Evolutionary conservation across 2,888 invertebrate species (phyloP), one percentile per base, ranked within the genome.

Genomic region (Drosophila histrio): DNA sequence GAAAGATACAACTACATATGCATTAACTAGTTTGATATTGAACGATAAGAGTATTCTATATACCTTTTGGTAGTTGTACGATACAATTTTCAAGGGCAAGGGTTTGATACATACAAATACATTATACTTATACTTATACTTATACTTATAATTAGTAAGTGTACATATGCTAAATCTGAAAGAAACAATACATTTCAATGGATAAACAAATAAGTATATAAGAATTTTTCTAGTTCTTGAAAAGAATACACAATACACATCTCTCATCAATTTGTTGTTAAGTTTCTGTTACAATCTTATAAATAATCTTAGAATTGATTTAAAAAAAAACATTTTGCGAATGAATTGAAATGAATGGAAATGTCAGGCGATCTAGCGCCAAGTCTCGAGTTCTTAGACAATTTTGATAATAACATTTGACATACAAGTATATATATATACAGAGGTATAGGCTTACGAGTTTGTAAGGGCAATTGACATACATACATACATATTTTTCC

Each of bases 341-440:
- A 11, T 11, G 46, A 46, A 17, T 22, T 15, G 32, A 47, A 34
- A 22, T 30, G 32, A 28, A 22, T 6, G 34, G 8, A 53, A 32
- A 53, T 30, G 24, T 54, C 54, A 24, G 47, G 36, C 47, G 39
- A 46, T 17, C 7, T 34, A 66, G 34, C 58, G 62, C 28, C 60
- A 61, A 49, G 47, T 36, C 13, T 22, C 49, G 15, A 59, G 63
- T 52, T 49, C 49, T 70, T 75, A 75, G 60, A 70, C 24, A 75
- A 68, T 87, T 82, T 82, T 82, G 79, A 87, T 82, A 84, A 71
- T 58, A 73, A 73, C 69, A 86, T 83, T 79, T 77, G 66, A 65
- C 41, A 74, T 70, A 54, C 62, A 79, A 60, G 61, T 63, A 53
- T 58, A 60, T 63, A 53, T 58, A 60, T 77, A 72, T 69, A 68